Evolutionary conservation across 2,797 vertebrate genomes (phyloP), one percentile per base, ranked within the genome.

Genomic region (Oophaga sylvatica): DNA sequence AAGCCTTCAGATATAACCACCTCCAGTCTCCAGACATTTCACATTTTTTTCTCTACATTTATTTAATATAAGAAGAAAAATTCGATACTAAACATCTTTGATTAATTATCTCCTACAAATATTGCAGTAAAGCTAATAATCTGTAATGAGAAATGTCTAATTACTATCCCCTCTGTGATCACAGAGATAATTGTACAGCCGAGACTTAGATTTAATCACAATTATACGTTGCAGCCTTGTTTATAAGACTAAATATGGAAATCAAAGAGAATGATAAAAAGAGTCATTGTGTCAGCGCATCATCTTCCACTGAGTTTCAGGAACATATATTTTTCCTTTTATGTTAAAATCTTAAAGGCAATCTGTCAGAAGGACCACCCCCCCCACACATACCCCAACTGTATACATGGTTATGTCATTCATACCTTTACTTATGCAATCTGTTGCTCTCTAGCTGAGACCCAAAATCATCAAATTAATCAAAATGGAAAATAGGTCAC

Each of bases 201-300:
- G 12, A 67, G 65, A 31, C 67, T 13, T 12, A 31, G 15, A 70
- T 31, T 16, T 31, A 26, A 26, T 77, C 22, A 5, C 48, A 26
- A 5, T 20, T 15, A 56, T 56, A 56, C 0, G 45, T 77, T 26
- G 26, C 75, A 77, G 75, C n/a, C 3, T 77, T 77, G 75, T 77
- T 56, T 56, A 77, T 56, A 1, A 77, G 75, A 26, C 75, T 77
- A 77, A 77, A 77, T 77, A 26, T 56, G 20, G 45, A 77, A 77
- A 56, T 77, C 22, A 77, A 56, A 77, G 48, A 16, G 48, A 77
- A 56, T 26, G 45, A 77, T 77, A 16, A 77, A 71, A 4, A 48
- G 73, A 75, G 41, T 22, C 22, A 5, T 7, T 2, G 20, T 77
- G 45, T 56, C 26, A 26, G 73, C 48, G 2, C 12, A 11, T n/a